Base-by-base conservation (phyloP, 2,113 vertebrate species). In the Chrysochloris asiatica region DNA sequence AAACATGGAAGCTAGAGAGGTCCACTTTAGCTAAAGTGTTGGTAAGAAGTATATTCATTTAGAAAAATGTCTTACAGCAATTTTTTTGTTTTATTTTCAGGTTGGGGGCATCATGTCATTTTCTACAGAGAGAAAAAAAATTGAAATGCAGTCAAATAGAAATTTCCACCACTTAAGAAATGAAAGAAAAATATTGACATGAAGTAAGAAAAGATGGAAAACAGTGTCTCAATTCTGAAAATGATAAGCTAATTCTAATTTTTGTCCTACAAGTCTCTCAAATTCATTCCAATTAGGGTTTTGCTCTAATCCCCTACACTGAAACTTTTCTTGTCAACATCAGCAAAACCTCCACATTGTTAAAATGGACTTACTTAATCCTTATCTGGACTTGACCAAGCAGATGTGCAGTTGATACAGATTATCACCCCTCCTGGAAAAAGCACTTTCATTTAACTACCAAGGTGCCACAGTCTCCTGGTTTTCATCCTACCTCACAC, bases 131-230 rank as follows among this genome's bases (percentile, higher is more conserved):
- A 71, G 52, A 19, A 28, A 81, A 92, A 91, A 79, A 91, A 80
- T 83, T 61, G 69, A 91, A 93, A 91, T 38, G 38, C 82, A 94
- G 94, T 93, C 78, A 83, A 67, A 79, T 17, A 4, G 56, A 22
- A 85, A 82, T 91, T 94, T 89, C 63, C 4, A 89, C 22, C 38
- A 79, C 59, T 88, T 84, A 76, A 67, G 43, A 43, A 71, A 48
- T 87, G 78, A 83, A 85, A 80, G 76, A 72, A 41, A 61, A 83
- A 83, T 83, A 91, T 41, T 88, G 76, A 92, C 38, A 82, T 83
- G 72, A 87, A 95, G 56, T 56, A 76, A 89, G 76, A 81, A 94
- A 95, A 92, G 65, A 86, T 9, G 73, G 84, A 89, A 88, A 93
- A 88, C 9, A 43, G 45, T 43, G 24, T 69, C 71, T 54, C 48